Conservation (phyloP, 2,888 invertebrate species). For the Protonemura montana region DNA sequence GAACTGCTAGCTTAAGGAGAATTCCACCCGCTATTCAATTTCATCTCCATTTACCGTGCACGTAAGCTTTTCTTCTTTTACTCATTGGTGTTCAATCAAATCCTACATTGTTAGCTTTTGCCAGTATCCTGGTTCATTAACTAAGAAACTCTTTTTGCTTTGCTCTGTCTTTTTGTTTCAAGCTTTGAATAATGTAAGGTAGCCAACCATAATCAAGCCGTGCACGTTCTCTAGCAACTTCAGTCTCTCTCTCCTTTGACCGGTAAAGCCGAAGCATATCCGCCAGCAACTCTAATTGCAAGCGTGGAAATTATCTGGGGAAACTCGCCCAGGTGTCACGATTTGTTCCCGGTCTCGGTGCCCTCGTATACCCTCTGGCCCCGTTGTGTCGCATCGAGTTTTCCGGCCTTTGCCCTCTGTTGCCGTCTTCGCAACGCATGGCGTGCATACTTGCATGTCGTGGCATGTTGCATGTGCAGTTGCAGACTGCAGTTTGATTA, state of each 20-base stretch:
- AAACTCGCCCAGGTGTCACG: neutral
- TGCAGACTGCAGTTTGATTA: neutral
- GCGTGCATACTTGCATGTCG: no score
- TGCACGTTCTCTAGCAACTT: neutral
- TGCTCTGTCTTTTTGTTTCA: no score
- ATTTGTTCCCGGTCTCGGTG: neutral
- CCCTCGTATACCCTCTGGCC: neutral
- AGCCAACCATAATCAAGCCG: neutral
- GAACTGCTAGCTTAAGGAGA: no score
- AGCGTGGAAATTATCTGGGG: neutral
- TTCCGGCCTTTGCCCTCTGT: neutral
- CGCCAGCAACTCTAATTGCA: no score
- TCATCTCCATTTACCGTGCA: no score
- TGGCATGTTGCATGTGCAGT: neutral
- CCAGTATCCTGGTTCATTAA: neutral
- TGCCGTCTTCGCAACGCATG: neutral
- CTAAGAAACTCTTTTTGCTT: neutral
- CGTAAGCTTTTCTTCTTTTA: neutral
- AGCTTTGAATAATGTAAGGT: no score
- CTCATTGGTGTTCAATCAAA: neutral
- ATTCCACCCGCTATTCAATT: no score
- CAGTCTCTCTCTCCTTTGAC: neutral
- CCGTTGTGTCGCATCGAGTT: neutral
- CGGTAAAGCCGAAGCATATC: no score
- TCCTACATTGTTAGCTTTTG: neutral